A percentile compares a stretch with the other conserved stretches of the same genome.
Evolutionary conservation across 2,888 invertebrate species (phyloP).

Genomic region (Ectropis crepuscularia): DNA sequence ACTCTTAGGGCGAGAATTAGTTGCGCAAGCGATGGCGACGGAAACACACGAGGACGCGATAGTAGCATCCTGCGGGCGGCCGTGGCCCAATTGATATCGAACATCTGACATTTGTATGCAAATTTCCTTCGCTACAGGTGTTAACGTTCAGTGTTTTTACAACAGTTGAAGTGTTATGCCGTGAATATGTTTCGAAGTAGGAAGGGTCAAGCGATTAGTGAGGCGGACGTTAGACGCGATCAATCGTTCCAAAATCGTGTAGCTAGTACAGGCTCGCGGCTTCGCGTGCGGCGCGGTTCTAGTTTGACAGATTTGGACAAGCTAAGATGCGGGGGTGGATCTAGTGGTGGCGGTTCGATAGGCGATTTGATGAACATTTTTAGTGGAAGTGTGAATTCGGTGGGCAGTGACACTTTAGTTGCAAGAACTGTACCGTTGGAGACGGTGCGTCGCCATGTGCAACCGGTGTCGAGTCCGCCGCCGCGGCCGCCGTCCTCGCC

Average conservation of each 20-base stretch:
- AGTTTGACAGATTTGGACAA: slow-evolving; percentile 90
- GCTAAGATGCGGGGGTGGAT: slow-evolving; percentile 77
- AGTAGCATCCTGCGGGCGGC: slow-evolving; percentile 80
- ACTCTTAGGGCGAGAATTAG: slow-evolving; percentile 52
- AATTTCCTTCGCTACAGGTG: slow-evolving; percentile 68
- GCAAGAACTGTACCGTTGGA: slow-evolving; percentile 90
- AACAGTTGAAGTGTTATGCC: slow-evolving; percentile 58
- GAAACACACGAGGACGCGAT: slow-evolving; percentile 75
- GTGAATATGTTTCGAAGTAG: slow-evolving; percentile 71
- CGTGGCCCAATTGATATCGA: slow-evolving; percentile 80
- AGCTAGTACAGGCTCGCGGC: slow-evolving; percentile 77
- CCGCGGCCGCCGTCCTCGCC: slow-evolving; percentile 71
- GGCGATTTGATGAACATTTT: slow-evolving; percentile 93
- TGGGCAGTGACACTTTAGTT: slow-evolving; percentile 89
- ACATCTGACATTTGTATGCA: slow-evolving; percentile 76
- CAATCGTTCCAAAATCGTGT: slow-evolving; percentile 79
- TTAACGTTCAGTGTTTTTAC: slow-evolving; percentile 62
- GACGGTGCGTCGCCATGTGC: slow-evolving; percentile 85
- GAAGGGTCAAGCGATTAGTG: slow-evolving; percentile 76
- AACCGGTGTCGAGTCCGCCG: slow-evolving; percentile 78
- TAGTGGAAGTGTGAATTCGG: slow-evolving; percentile 89
- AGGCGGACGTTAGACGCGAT: slow-evolving; percentile 81
- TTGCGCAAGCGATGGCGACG: slow-evolving; percentile 75
- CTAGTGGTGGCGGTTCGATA: slow-evolving; percentile 86
- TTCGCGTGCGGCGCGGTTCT: slow-evolving; percentile 88